Evolutionary conservation across 2,797 vertebrate genomes (phyloP).

Genomic region (Aphelocoma californica): DNA sequence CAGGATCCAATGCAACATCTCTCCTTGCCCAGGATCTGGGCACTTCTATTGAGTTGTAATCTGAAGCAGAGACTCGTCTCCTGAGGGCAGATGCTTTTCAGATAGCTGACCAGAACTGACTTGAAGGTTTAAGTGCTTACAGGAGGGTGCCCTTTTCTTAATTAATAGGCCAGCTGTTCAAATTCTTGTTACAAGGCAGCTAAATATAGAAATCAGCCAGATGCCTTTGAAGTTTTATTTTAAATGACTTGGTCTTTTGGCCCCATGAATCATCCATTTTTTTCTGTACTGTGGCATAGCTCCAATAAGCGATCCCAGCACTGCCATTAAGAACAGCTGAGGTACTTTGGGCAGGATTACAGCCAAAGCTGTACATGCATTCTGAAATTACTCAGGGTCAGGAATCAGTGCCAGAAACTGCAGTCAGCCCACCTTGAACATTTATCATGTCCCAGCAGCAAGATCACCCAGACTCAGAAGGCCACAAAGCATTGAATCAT

Average conservation of each 20-base stretch:
- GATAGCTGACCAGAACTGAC: background rate
- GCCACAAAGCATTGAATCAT: background rate
- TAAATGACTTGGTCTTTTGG: background rate
- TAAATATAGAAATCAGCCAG: conserved; percentile 25
- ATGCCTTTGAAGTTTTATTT: conserved; percentile 41
- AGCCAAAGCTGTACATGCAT: background rate
- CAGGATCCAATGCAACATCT: background rate
- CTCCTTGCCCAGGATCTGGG: background rate
- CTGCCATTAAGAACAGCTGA: background rate
- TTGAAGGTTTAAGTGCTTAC: background rate
- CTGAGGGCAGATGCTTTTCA: background rate
- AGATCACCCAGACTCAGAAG: background rate
- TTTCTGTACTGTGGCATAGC: background rate
- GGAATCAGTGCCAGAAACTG: background rate
- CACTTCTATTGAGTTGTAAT: background rate
- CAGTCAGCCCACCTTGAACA: background rate
- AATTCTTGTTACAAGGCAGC: background rate
- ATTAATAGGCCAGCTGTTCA: background rate
- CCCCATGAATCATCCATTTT: background rate
- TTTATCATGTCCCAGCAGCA: background rate
- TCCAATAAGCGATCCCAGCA: background rate
- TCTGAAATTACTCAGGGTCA: background rate
- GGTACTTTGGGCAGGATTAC: background rate
- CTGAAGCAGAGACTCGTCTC: background rate
- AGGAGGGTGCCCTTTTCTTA: background rate